Conservation (phyloP, 2,888 invertebrate genomes). For the Chelonus formosanus region DNA sequence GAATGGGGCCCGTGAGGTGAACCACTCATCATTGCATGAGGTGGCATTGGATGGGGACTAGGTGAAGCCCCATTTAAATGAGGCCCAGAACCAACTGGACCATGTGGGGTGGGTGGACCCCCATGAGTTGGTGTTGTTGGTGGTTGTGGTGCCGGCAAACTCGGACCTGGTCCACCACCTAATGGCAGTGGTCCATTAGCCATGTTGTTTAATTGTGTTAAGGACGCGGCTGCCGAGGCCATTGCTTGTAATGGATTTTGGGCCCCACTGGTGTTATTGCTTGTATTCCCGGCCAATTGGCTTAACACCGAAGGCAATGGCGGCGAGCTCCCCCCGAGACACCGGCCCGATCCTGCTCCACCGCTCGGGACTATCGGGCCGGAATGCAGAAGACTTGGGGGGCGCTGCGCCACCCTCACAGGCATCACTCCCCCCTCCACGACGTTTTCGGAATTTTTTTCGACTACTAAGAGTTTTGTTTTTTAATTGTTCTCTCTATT, state of each 20-base stretch:
- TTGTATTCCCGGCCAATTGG: conserved; percentile 45
- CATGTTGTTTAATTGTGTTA: conserved; percentile 63
- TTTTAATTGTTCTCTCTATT: conserved; percentile 9
- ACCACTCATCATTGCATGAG: conserved; percentile 61
- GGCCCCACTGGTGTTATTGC: conserved; percentile 39
- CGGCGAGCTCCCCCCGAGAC: conserved; percentile 67
- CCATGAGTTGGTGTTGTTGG: conserved; percentile 62
- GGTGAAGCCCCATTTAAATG: conserved; percentile 62
- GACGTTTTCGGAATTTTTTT: conserved; percentile 51
- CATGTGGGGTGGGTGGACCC: conserved; percentile 46
- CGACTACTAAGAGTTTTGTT: conserved; percentile 7
- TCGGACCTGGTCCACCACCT: conserved; percentile 57
- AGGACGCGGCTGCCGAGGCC: conserved; percentile 61
- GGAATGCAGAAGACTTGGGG: conserved; percentile 72
- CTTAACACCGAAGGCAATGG: conserved; percentile 56
- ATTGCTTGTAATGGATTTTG: conserved; percentile 62
- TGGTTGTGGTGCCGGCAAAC: conserved; percentile 60
- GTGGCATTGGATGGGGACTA: conserved; percentile 61
- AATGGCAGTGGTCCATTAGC: conserved; percentile 62
- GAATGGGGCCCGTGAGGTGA: conserved; percentile 61
- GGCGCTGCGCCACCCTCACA: conserved; percentile 71
- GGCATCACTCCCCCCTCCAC: conserved; percentile 66
- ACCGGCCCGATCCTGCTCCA: conserved; percentile 72
- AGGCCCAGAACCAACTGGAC: conserved; percentile 49
- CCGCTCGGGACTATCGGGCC: conserved; percentile 69